A percentile compares a stretch with the other conserved stretches of the same genome.
Conservation (phyloP, 2,797 vertebrate species). For the Ceyx erithaca region DNA sequence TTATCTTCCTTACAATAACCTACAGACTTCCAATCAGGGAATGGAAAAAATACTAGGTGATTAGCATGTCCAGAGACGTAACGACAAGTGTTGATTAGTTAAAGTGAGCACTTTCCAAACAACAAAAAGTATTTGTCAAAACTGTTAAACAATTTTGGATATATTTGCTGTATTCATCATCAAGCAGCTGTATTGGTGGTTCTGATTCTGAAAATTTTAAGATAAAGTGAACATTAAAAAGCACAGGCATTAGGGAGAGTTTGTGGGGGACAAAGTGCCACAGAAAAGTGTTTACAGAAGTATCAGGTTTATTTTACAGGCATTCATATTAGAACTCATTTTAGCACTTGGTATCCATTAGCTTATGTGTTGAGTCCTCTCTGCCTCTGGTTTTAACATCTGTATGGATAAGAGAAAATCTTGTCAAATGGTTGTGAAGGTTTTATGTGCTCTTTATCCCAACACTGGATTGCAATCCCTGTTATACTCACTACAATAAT, state of each 20-base stretch:
- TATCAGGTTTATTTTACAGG: not conserved
- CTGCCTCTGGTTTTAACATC: conserved; percentile 25
- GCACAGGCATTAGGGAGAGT: not conserved
- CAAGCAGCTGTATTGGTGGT: not conserved
- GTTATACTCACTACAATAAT: not conserved
- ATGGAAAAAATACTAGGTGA: conserved; percentile 43
- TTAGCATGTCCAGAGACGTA: conserved; percentile 39
- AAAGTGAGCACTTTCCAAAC: conserved; percentile 48
- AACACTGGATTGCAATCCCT: not conserved
- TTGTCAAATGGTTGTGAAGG: conserved; percentile 50
- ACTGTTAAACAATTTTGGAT: not conserved
- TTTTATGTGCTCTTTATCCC: conserved; percentile 46
- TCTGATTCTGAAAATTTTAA: not conserved
- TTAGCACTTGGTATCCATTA: not conserved
- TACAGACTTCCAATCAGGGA: conserved; percentile 11
- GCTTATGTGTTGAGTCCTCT: not conserved
- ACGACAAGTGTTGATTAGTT: conserved; percentile 24
- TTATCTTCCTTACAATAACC: conserved; percentile 41
- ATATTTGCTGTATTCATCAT: not conserved
- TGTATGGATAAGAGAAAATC: not conserved
- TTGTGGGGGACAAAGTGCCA: not conserved
- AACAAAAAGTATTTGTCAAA: conserved; percentile 58
- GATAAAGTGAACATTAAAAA: conserved; percentile 1
- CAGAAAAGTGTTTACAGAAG: not conserved
- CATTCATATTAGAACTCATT: not conserved